Evolutionary conservation across 2,888 invertebrate species (phyloP), one percentile per base, ranked within the genome.

Genomic region (Colostygia pectinataria): DNA sequence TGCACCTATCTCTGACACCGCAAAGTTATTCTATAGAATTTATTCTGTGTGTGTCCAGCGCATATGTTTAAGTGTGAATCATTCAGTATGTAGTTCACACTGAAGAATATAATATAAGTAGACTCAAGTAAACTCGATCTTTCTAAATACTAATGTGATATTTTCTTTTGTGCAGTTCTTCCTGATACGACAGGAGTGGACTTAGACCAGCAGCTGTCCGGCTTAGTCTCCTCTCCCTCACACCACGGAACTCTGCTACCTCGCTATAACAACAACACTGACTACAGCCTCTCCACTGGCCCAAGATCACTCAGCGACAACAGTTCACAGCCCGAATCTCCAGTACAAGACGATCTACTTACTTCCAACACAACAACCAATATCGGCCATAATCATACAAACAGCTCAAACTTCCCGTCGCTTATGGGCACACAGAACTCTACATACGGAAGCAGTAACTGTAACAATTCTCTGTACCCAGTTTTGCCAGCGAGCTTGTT

Each of bases 251-350:
- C 92, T n/a, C 82, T 94, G 5, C 92, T 94, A 41, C 94, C 94
- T 3, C 91, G 94, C 4, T 94, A 94, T 76, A 91, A 93, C 55
- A 92, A 94, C 77, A 86, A 93, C 61, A 77, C 91, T 1, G 92
- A 95, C 73, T 94, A 95, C 84, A 90, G 93, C 62, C 88, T 93
- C 58, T 90, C 92, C 45, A 91, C 92, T 12, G 93, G 94, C 1
- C 95, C 96, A 0, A 90, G 96, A 29, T 96, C 96, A 8, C 83
- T 96, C 18, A 95, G 95, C 63, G 96, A 96, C 76, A 94, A 95
- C 72, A 96, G 95, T 27, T 96, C 95, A 24, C 94, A 95, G 54
- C 95, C 95, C 2, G 95, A 96, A 71, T 95, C 95, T 25, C 95
- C 95, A 1, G 95, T 95, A 9, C 95, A 96, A 84, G 95, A 95